Percentiles rank a stretch among this genome's conserved stretches.
Conservation (phyloP, 2,113 vertebrate genomes). For the Lonchura striata region DNA sequence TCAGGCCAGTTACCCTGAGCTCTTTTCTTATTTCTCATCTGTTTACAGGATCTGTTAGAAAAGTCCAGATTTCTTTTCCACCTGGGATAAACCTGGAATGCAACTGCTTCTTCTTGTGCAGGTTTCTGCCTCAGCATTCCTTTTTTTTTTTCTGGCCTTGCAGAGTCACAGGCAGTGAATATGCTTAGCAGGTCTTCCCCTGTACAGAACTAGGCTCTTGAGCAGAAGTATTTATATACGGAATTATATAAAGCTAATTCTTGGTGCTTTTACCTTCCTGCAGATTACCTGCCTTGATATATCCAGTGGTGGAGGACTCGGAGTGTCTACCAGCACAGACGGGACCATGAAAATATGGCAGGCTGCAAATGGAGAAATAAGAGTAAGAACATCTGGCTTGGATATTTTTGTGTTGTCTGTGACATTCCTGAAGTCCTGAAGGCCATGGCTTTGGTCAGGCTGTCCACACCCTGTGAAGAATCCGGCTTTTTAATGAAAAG, state of each 20-base stretch:
- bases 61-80: not conserved
- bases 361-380: slow-evolving; percentile 78
- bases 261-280: not conserved
- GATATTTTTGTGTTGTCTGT: not conserved
- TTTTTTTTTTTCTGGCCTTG: not conserved
- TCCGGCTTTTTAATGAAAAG: not conserved
- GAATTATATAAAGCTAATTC: not conserved
- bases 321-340: slow-evolving; percentile 75
- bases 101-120: not conserved
- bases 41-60: not conserved
- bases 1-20: not conserved
- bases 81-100: not conserved
- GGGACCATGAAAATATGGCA: slow-evolving; percentile 83
- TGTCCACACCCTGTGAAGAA: rapidly evolving
- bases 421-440: not conserved
- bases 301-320: slow-evolving; percentile 77
- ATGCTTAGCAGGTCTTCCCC: not conserved
- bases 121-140: not conserved
- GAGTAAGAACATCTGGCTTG: slow-evolving; percentile 65
- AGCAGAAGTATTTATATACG: not conserved
- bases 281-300: slow-evolving; percentile 78
- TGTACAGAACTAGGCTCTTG: not conserved
- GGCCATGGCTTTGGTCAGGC: not conserved
- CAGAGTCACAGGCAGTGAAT: not conserved
- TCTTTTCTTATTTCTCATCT: not conserved